phyloP scores from a whole-genome alignment of 92 coral and sea anemone species.

The Scolanthus callimorphus region DNA sequence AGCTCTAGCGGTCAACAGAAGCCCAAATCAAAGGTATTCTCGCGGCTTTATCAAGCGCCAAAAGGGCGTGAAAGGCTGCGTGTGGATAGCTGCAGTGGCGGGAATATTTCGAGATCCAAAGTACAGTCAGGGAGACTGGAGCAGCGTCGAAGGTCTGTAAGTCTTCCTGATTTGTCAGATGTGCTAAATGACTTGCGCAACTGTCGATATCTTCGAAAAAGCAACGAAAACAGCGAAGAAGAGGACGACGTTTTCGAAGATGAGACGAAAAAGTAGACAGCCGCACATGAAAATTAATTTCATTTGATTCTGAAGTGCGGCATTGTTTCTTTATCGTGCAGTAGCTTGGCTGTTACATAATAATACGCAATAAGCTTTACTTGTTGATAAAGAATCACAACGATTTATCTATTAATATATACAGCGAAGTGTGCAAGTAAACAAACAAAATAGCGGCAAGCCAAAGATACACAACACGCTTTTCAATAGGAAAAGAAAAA shows the following conservation, averaged over 20 bases:
- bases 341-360: no score
- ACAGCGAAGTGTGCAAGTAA: no score
- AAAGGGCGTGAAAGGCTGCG: background rate
- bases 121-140: conserved; percentile 21
- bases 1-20: conserved; percentile 19
- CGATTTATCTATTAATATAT: no score
- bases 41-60: conserved; percentile 41
- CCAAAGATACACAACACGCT: no score
- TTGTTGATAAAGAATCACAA: no score
- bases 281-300: background rate
- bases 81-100: background rate
- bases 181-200: conserved; percentile 46
- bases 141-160: conserved; percentile 56
- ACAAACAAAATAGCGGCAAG: no score
- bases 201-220: conserved; percentile 61
- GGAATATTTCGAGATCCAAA: conserved; percentile 12
- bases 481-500: no score
- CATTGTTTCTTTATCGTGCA: no score
- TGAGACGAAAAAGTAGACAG: background rate
- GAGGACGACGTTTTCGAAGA: background rate
- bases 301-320: background rate
- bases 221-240: conserved; percentile 1
- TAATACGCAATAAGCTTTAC: no score
- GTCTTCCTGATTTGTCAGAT: conserved; percentile 63
- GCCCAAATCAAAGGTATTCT: conserved; percentile 30